phyloP scores from a whole-genome alignment of 1,140 invertebrate genomes.

The Acromyrmex heyeri region DNA sequence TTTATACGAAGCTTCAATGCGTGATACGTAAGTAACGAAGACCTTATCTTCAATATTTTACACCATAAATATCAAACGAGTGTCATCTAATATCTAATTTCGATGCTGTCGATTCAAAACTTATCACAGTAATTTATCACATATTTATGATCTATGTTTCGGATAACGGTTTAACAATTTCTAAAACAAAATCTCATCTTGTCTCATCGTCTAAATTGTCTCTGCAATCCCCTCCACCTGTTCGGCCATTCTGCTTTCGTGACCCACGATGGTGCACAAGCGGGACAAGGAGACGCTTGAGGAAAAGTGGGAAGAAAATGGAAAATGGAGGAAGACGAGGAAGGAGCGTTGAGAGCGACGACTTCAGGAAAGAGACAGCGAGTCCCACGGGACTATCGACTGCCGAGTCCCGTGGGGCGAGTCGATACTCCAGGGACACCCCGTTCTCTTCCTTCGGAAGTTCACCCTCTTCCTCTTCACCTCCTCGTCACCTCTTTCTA shows the following conservation, averaged over 20 bases:
- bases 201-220: constrained; percentile 31
- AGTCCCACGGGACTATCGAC: constrained; percentile 86
- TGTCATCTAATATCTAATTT: neutral
- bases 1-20: neutral
- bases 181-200: constrained; percentile 56
- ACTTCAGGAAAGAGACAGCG: constrained; percentile 76
- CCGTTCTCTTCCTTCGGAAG: constrained; percentile 71
- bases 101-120: neutral
- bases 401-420: constrained; percentile 86
- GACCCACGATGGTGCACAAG: constrained; percentile 53
- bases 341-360: constrained; percentile 23
- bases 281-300: constrained; percentile 50
- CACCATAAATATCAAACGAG: neutral
- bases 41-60: neutral
- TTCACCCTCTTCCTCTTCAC: constrained; percentile 72
- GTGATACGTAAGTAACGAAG: neutral
- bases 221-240: constrained; percentile 47
- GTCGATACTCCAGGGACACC: constrained; percentile 86
- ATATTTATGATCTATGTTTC: neutral
- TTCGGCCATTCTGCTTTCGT: constrained; percentile 53
- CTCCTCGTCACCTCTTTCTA: constrained; percentile 81
- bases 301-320: constrained; percentile 61
- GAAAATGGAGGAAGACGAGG: constrained; percentile 45
- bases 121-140: neutral
- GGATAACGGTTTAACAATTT: constrained; percentile 33